Conservation (phyloP, 1,140 invertebrate genomes). For the Lucilia cuprina region DNA sequence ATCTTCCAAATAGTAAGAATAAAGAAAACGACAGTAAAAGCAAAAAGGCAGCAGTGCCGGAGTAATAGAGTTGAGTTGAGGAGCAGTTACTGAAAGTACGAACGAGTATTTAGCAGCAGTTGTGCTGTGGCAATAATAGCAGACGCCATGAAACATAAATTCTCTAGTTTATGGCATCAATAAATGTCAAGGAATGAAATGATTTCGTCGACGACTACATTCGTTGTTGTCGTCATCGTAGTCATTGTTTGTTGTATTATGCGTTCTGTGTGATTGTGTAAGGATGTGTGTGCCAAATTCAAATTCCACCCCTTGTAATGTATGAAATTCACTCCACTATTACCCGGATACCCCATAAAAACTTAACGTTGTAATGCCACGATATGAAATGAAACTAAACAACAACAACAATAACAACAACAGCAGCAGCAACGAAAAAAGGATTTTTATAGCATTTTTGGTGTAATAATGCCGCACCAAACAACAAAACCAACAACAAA, state of each 20-base stretch:
- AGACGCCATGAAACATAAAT: conserved; percentile 51
- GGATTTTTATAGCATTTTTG: conserved; percentile 34
- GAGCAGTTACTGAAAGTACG: background rate
- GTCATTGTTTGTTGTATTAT: background rate
- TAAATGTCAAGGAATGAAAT: conserved; percentile 55
- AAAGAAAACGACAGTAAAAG: background rate
- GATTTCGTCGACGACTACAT: conserved; percentile 47
- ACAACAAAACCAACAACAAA: background rate
- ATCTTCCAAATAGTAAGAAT: too few species aligned
- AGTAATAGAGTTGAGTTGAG: background rate
- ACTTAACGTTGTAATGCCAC: conserved; percentile 34
- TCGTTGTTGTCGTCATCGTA: background rate
- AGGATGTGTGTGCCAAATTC: conserved; percentile 25
- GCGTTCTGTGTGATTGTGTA: too few species aligned
- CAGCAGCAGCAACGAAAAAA: too few species aligned
- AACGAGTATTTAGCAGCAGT: background rate
- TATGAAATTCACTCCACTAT: background rate
- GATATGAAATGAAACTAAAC: conserved; percentile 29
- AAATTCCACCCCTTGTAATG: conserved; percentile 22
- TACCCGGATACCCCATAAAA: conserved; percentile 2
- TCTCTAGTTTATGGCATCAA: conserved; percentile 62
- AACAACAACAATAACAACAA: too few species aligned
- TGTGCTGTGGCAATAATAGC: conserved; percentile 24
- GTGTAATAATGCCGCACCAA: conserved; percentile 32
- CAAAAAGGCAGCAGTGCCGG: background rate